Conservation (phyloP, 1,140 invertebrate species). For the Pteromalus puparum region DNA sequence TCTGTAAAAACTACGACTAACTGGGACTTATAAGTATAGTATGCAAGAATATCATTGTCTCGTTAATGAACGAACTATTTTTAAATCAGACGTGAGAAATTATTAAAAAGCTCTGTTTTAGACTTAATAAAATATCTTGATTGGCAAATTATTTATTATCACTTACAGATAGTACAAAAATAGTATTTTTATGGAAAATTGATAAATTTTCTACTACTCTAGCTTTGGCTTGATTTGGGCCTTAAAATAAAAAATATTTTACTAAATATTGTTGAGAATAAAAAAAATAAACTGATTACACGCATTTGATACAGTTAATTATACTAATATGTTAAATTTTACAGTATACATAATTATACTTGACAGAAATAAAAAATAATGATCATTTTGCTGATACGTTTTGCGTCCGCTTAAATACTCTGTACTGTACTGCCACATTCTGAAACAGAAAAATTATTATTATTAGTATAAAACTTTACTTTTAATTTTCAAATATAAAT, state of each 20-base stretch:
- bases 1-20: no score
- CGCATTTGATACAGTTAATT: neutral
- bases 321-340: neutral
- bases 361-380: neutral
- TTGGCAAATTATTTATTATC: slow-evolving; percentile 15
- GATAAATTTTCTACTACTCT: neutral
- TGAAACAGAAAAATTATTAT: slow-evolving; percentile 33
- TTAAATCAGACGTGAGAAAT: no score
- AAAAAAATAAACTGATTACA: neutral
- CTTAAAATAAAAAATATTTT: neutral
- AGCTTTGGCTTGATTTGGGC: neutral
- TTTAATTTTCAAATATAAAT: neutral
- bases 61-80: no score
- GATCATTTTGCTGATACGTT: neutral
- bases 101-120: no score
- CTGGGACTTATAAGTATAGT: no score
- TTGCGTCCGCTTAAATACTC: slow-evolving; percentile 10
- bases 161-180: neutral
- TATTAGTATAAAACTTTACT: neutral
- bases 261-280: neutral
- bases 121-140: no score
- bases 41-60: no score
- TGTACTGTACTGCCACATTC: slow-evolving; percentile 45
- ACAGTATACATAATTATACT: neutral
- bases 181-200: neutral